Percentiles rank a stretch among this genome's conserved stretches.
These are phyloP conservation scores for Patella depressa DNA, from an alignment of 2,888 invertebrate species.

Conservation along the genomic window DNA sequence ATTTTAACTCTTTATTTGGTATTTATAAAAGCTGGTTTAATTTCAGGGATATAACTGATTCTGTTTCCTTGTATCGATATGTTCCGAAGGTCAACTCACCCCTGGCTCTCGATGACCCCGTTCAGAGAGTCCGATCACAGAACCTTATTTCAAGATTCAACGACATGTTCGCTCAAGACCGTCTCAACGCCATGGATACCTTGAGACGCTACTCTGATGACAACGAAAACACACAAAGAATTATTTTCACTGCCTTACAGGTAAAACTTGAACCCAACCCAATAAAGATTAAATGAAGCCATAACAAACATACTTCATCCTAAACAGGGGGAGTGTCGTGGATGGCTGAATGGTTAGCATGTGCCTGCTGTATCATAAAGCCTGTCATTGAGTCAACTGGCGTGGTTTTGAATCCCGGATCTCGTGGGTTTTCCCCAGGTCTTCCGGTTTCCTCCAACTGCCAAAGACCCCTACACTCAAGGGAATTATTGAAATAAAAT, in stretches of 20 bases:
- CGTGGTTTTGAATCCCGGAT: too few species aligned
- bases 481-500: too few species aligned
- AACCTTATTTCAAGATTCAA: conserved; percentile 68
- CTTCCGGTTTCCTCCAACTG: too few species aligned
- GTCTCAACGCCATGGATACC: conserved; percentile 70
- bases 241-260: conserved; percentile 67
- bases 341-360: too few species aligned
- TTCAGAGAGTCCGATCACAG: conserved; percentile 67
- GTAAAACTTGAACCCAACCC: conserved; percentile 40
- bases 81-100: conserved; percentile 64
- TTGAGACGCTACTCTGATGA: conserved; percentile 67
- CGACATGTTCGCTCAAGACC: conserved; percentile 68
- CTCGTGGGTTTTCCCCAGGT: too few species aligned
- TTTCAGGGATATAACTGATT: conserved; percentile 45
- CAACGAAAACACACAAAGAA: conserved; percentile 70
- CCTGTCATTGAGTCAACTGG: too few species aligned
- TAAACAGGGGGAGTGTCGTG: too few species aligned
- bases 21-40: conserved; percentile 3
- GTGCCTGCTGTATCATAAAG: too few species aligned
- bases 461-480: too few species aligned
- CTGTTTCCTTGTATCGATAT: conserved; percentile 52
- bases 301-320: too few species aligned
- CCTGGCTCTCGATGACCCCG: conserved; percentile 64
- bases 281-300: too few species aligned
- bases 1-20: neutral